Base-by-base conservation (phyloP, 2,113 vertebrate genomes). In the Spermophilus dauricus region DNA sequence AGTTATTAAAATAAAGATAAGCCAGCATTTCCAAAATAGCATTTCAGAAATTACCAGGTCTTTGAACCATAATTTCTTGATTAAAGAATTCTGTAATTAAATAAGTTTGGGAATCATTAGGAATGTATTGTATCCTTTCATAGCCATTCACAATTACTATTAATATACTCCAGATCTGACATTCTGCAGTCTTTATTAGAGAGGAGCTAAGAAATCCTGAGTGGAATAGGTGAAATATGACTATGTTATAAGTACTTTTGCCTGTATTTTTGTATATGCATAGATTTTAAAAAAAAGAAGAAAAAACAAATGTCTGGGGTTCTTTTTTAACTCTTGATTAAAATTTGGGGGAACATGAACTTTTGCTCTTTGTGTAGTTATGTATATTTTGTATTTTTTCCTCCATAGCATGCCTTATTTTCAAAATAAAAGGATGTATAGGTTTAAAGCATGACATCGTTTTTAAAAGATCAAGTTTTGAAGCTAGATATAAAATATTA, bases 61-160 rank as follows among this genome's bases (percentile, higher is more conserved):
- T 96, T 96, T 84, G 32, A 92, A 89, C 42, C 83, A 0, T 85
- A 42, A 34, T 84, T 93, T 86, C 42, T 89, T 84, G 58, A 84
- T 53, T 92, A 61, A 96, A 94, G 18, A 86, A 89, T 95, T 95
- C n/a, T 93, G 1, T 89, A 78, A 76, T 58, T 84, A 84, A 83
- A 13, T 92, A 78, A 65, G 12, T 80, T 3, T 97, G n/a, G 2
- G 32, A 51, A 34, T 89, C 51, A 89, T 96, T 45, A 69, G 65
- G n/a, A 86, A 61, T 92, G 13, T 67, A 81, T 85, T 92, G 1
- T 85, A 85, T 82, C 26, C 13, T 51, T 95, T 92, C 20, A 89
- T 96, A n/a, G 39, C 42, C 69, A 87, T 65, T 96, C 69, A 93
- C 22, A 77, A 78, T 96, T 69, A 61, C n/a, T 89, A 58, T 48